Conservation (phyloP, 35 echinoderm and acorn worm species). For the Lytechinus pictus region DNA sequence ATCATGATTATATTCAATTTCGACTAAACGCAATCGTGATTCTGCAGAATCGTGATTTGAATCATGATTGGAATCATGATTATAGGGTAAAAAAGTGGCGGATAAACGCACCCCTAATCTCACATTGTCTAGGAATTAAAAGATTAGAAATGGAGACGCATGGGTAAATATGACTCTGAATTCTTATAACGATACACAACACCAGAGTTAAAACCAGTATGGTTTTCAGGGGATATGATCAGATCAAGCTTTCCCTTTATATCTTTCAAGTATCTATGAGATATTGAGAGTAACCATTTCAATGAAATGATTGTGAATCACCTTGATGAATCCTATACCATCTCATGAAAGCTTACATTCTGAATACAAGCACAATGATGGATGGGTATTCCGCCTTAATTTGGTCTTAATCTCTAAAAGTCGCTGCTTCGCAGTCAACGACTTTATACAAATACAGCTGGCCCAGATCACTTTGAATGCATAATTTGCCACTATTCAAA, state of each 20-base stretch:
- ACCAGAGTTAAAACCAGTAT: neutral
- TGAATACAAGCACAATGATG: neutral
- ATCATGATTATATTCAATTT: no score
- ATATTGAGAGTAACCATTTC: neutral
- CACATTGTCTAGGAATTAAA: no score
- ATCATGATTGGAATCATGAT: no score
- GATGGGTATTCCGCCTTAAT: neutral
- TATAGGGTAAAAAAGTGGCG: no score
- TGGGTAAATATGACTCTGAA: no score
- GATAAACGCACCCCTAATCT: no score
- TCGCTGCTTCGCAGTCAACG: neutral
- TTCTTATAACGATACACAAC: no score
- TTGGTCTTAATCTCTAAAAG: neutral
- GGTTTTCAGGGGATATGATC: neutral
- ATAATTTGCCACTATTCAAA: neutral
- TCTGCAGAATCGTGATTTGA: no score
- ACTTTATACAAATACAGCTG: neutral
- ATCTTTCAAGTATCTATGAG: neutral
- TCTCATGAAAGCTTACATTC: neutral
- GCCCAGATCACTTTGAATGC: neutral
- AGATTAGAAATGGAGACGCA: no score
- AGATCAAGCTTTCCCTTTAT: neutral
- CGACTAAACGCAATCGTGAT: no score
- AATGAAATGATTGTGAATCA: neutral
- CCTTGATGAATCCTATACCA: neutral